Evolutionary conservation across 2,888 invertebrate genomes (phyloP).

Genomic region (Calliopum simillimum): DNA sequence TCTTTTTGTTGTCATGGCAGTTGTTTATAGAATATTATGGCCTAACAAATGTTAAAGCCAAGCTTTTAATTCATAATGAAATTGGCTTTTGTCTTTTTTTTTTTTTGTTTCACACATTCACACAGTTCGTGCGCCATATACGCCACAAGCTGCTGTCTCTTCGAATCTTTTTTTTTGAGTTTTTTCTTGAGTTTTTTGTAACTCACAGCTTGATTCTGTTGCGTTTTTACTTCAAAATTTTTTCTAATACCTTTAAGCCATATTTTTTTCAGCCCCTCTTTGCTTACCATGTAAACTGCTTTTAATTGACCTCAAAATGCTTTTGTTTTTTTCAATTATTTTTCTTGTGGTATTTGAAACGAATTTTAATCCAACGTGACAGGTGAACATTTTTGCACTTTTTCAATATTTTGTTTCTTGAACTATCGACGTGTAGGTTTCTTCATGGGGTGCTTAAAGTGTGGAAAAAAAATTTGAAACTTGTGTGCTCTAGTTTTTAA

Average conservation of each 20-base stretch:
- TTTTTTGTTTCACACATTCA: neutral
- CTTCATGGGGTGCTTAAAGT: no score
- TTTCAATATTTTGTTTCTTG: no score
- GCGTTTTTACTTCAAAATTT: neutral
- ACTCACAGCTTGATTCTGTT: constrained; percentile 16
- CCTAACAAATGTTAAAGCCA: neutral
- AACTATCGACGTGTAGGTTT: no score
- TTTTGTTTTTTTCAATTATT: constrained; percentile 1
- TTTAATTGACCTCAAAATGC: constrained; percentile 29
- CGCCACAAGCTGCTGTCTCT: constrained; percentile 9
- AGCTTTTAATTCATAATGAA: constrained; percentile 19
- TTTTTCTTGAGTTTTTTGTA: no score
- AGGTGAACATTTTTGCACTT: constrained; percentile 27
- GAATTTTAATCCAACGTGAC: constrained; percentile 7
- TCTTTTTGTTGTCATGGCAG: neutral
- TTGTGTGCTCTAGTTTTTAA: no score
- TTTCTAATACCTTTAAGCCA: neutral
- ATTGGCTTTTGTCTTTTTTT: neutral
- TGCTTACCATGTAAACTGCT: constrained; percentile 11
- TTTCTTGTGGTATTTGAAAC: neutral
- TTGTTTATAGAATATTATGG: neutral
- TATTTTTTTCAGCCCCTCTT: neutral
- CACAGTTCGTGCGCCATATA: constrained; percentile 1
- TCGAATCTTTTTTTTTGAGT: neutral
- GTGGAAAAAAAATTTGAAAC: no score